phyloP scores from a whole-genome alignment of 2,888 invertebrate genomes.

The Lepidochrysops patricia region DNA sequence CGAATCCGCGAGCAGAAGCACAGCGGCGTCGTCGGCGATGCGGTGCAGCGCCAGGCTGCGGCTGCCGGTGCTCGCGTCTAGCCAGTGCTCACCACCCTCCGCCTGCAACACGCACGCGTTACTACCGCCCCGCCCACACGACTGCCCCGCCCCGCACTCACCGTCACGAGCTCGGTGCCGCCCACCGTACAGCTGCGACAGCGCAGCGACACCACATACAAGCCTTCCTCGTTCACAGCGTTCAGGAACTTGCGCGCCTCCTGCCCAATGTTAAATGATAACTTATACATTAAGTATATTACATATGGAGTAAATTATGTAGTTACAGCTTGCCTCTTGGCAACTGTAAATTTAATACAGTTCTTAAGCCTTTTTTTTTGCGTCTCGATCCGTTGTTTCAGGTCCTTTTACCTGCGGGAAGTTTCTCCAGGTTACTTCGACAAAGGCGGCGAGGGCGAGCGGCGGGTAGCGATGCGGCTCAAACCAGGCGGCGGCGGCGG shows the following conservation, averaged over 20 bases:
- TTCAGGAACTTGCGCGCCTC: conserved; percentile 53
- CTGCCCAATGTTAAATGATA: conserved; percentile 29
- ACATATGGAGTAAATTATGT: no score
- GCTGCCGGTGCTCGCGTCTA: conserved; percentile 38
- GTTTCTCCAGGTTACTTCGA: conserved; percentile 40
- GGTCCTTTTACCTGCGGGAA: conserved; percentile 38
- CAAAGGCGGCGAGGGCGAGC: conserved; percentile 36
- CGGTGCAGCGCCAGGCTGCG: conserved; percentile 34
- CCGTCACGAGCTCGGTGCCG: conserved; percentile 18
- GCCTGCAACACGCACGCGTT: conserved; percentile 27
- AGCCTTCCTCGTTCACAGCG: conserved; percentile 34
- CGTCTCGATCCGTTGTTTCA: no score
- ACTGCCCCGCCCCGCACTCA: conserved; percentile 27
- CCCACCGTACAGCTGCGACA: conserved; percentile 41
- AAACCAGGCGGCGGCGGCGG: conserved; percentile 46
- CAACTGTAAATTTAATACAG: no score
- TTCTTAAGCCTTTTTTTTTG: no score
- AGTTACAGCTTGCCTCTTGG: no score
- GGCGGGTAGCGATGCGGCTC: conserved; percentile 29
- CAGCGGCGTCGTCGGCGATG: conserved; percentile 24
- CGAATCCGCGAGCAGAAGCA: conserved; percentile 29
- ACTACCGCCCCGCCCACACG: conserved; percentile 29
- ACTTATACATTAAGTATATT: no score
- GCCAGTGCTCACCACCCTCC: conserved; percentile 31
- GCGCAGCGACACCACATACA: conserved; percentile 38